Percentiles rank a stretch among this genome's conserved stretches.
Conservation (phyloP, 2,888 invertebrate genomes). For the Allolobophora icterica region DNA sequence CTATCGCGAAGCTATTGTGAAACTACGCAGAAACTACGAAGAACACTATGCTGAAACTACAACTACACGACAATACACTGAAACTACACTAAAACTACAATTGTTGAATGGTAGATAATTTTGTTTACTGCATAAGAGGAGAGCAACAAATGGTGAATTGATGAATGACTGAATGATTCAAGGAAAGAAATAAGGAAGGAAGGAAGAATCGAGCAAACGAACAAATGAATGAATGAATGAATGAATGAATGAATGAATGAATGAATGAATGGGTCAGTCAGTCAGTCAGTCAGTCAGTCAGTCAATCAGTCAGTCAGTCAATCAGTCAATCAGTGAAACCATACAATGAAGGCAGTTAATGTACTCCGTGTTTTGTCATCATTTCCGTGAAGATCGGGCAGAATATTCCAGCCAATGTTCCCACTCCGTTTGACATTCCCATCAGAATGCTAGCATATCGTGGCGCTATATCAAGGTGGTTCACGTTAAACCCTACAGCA, state of each 20-base stretch:
- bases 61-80: no score
- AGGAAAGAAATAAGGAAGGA: no score
- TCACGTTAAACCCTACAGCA: slow-evolving; percentile 41
- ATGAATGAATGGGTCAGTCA: background rate
- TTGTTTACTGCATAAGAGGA: background rate
- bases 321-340: background rate
- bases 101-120: no score
- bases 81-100: no score
- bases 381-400: slow-evolving; percentile 46
- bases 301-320: background rate
- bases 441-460: slow-evolving; percentile 95
- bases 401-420: slow-evolving; percentile 78
- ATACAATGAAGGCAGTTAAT: background rate
- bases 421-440: slow-evolving; percentile 97
- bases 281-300: background rate
- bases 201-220: no score
- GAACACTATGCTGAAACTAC: no score
- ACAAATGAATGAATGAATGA: no score
- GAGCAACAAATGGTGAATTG: background rate
- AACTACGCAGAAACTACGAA: no score
- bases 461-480: slow-evolving; percentile 95
- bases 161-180: background rate
- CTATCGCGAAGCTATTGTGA: no score
- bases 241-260: no score
- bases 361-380: slow-evolving; percentile 43